Evolutionary conservation across 2,113 vertebrate species (phyloP).

Genomic region (Picathartes gymnocephalus): DNA sequence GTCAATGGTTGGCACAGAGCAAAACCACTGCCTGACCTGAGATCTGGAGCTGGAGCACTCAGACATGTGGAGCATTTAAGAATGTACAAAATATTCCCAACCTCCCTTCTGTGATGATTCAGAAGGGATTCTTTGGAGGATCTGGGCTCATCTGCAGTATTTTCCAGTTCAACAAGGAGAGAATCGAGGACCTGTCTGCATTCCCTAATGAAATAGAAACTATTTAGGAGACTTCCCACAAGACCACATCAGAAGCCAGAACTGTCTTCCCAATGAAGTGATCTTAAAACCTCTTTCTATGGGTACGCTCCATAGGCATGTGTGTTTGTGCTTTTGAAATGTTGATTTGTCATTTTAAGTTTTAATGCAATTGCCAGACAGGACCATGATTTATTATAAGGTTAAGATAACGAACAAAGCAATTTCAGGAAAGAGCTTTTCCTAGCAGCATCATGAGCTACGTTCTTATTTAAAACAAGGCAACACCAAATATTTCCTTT

Average conservation of each 20-base stretch:
- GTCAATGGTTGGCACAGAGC: not conserved
- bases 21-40: constrained; percentile 1
- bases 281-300: not conserved
- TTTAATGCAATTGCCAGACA: not conserved
- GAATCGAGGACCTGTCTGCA: not conserved
- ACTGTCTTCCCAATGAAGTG: not conserved
- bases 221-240: not conserved
- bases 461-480: not conserved
- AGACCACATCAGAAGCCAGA: not conserved
- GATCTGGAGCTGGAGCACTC: not conserved
- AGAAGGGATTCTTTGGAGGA: not conserved
- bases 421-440: not conserved
- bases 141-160: not conserved
- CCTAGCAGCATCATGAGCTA: not conserved
- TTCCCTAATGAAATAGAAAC: not conserved
- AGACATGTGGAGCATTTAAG: not conserved
- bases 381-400: not conserved
- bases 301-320: accelerated
- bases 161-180: not conserved
- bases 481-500: not conserved
- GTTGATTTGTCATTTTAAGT: not conserved
- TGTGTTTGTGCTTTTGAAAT: not conserved
- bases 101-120: not conserved
- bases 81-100: not conserved
- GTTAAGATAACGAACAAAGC: not conserved